phyloP scores from a whole-genome alignment of 2,888 invertebrate genomes.

The Latrodectus elegans region DNA sequence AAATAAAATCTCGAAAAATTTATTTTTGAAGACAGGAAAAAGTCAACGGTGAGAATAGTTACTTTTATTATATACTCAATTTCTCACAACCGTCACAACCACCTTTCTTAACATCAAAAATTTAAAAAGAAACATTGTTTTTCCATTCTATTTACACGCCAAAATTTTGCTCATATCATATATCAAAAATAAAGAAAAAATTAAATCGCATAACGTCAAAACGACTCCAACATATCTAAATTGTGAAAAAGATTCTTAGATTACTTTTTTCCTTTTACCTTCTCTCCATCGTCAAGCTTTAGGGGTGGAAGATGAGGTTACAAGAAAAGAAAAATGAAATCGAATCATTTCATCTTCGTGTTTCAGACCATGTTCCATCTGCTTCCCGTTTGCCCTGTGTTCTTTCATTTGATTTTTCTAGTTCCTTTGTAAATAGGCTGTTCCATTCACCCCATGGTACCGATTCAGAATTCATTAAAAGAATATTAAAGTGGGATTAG shows the following conservation, averaged over 20 bases:
- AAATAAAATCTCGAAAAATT: constrained; percentile 8
- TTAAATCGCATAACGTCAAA: constrained; percentile 61
- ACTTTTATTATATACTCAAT: constrained; percentile 43
- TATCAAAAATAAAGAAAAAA: constrained; percentile 41
- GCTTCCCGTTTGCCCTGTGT: constrained; percentile 4
- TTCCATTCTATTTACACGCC: constrained; percentile 32
- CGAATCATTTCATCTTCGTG: constrained; percentile 64
- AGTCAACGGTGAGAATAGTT: constrained; percentile 57
- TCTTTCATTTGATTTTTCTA: constrained; percentile 32
- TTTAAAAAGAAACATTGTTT: background rate
- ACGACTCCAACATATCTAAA: constrained; percentile 13
- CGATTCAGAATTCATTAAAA: constrained; percentile 67
- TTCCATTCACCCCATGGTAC: constrained; percentile 49
- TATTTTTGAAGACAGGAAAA: constrained; percentile 58
- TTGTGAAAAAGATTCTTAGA: constrained; percentile 55
- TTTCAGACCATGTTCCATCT: constrained; percentile 40
- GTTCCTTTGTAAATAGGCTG: constrained; percentile 60
- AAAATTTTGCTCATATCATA: constrained; percentile 1
- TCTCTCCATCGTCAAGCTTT: background rate
- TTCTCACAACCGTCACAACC: background rate
- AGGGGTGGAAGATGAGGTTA: too few relatives aligned
- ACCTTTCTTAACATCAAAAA: constrained; percentile 9
- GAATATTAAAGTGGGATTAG: constrained; percentile 66
- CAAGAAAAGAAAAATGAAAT: constrained; percentile 37
- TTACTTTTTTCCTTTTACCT: constrained; percentile 30